phyloP scores from a whole-genome alignment of 2,888 invertebrate genomes.

The Spicauda simplicius region DNA sequence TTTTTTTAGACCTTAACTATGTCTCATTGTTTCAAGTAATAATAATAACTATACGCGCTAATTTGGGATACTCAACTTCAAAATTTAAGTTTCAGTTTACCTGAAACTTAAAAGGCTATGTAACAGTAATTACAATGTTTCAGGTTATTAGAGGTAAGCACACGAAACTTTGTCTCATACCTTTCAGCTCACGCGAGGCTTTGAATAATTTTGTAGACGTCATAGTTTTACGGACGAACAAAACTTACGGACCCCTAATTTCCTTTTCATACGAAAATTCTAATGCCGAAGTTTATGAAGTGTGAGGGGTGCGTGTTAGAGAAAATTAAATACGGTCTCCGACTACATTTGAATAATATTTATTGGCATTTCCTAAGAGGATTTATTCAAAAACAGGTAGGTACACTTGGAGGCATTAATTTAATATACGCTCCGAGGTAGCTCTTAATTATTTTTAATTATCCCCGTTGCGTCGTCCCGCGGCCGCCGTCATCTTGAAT shows the following conservation, averaged over 20 bases:
- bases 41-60: no score
- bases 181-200: slow-evolving; percentile 17
- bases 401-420: slow-evolving; percentile 52
- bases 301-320: background rate
- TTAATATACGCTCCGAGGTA: slow-evolving; percentile 51
- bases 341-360: slow-evolving; percentile 9
- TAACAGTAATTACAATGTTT: background rate
- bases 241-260: slow-evolving; percentile 18
- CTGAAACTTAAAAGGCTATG: background rate
- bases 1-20: no score
- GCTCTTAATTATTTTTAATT: slow-evolving; percentile 74
- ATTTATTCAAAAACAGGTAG: slow-evolving; percentile 20
- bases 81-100: slow-evolving; percentile 1
- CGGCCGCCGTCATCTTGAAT: slow-evolving; percentile 62
- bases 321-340: slow-evolving; percentile 18
- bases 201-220: slow-evolving; percentile 23
- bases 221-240: slow-evolving; percentile 12
- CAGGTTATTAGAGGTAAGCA: background rate
- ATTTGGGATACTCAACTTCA: background rate
- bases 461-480: slow-evolving; percentile 51
- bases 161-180: slow-evolving; percentile 15
- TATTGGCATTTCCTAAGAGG: slow-evolving; percentile 18
- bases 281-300: slow-evolving; percentile 15
- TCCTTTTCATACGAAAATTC: slow-evolving; percentile 25
- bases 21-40: no score